A percentile compares a stretch with the other conserved stretches of the same genome.
These are phyloP conservation scores for Actinostola sp. DNA, from an alignment of 92 coral and sea anemone species.

Conservation along the genomic window DNA sequence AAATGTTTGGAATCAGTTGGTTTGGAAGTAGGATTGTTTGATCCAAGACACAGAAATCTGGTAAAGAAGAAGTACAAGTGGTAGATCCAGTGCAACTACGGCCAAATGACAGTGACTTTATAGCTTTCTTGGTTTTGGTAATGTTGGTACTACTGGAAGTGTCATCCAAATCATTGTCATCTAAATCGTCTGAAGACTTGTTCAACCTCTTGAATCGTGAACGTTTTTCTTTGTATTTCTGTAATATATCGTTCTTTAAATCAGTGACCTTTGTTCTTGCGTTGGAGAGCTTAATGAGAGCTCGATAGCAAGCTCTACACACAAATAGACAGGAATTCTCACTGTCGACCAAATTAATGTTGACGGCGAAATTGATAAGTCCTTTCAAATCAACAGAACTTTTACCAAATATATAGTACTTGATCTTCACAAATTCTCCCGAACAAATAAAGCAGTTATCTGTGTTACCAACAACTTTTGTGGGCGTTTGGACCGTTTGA, in stretches of 20 bases:
- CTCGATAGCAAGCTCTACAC: not conserved
- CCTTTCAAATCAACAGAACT: not conserved
- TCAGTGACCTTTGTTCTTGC: not conserved
- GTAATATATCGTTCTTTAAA: not conserved
- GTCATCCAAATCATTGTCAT: not conserved
- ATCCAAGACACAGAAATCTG: no score
- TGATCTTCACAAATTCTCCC: not conserved
- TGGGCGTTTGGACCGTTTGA: not conserved
- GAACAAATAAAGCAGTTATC: not conserved
- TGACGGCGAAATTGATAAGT: not conserved
- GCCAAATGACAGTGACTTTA: not conserved
- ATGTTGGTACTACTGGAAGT: no score
- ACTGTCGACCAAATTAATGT: not conserved
- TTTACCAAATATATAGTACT: not conserved
- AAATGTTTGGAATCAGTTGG: no score
- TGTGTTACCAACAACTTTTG: not conserved
- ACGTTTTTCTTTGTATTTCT: not conserved
- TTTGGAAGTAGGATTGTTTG: no score
- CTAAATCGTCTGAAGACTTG: not conserved
- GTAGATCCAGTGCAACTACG: not conserved
- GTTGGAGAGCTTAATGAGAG: not conserved
- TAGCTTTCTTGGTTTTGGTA: not conserved
- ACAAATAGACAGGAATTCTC: not conserved
- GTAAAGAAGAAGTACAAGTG: not conserved
- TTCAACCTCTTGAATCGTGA: not conserved